These are phyloP conservation scores for Lycaena phlaeas DNA, from an alignment of 2,888 invertebrate species.

Conservation along the genomic window DNA sequence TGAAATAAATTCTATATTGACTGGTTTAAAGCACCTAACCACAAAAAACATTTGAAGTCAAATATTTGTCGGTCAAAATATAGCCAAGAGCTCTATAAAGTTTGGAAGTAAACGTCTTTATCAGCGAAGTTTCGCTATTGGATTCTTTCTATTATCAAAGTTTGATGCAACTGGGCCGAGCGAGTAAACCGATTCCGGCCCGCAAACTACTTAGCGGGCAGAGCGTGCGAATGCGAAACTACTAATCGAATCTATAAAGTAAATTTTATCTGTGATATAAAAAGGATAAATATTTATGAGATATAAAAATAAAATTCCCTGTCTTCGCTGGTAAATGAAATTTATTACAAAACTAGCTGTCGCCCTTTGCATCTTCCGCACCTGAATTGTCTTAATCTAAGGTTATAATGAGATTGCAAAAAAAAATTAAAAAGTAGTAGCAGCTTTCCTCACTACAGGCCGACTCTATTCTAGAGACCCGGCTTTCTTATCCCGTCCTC, in stretches of 20 bases:
- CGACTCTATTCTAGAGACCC: no score
- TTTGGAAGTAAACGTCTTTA: constrained; percentile 39
- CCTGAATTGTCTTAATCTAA: no score
- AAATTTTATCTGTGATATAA: background rate
- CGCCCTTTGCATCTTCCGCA: no score
- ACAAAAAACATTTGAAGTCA: background rate
- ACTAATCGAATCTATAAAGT: constrained; percentile 4
- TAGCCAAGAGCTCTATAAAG: constrained; percentile 20
- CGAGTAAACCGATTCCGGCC: constrained; percentile 33
- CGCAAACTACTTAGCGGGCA: constrained; percentile 16
- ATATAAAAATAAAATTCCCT: background rate
- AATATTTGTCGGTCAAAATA: constrained; percentile 32
- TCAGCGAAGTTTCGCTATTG: constrained; percentile 44
- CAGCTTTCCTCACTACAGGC: no score
- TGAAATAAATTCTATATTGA: no score
- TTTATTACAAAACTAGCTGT: no score
- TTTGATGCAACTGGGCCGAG: constrained; percentile 44
- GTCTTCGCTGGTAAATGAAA: background rate
- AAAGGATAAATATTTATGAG: background rate
- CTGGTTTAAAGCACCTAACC: no score
- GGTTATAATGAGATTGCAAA: no score
- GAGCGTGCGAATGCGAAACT: constrained; percentile 1
- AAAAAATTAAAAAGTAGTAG: no score
- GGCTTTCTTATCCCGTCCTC: no score
- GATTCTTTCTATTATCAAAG: constrained; percentile 51